These are phyloP conservation scores for Microcebus lehilahytsara DNA, from an alignment of 2,113 vertebrate genomes.

Conservation along the genomic window DNA sequence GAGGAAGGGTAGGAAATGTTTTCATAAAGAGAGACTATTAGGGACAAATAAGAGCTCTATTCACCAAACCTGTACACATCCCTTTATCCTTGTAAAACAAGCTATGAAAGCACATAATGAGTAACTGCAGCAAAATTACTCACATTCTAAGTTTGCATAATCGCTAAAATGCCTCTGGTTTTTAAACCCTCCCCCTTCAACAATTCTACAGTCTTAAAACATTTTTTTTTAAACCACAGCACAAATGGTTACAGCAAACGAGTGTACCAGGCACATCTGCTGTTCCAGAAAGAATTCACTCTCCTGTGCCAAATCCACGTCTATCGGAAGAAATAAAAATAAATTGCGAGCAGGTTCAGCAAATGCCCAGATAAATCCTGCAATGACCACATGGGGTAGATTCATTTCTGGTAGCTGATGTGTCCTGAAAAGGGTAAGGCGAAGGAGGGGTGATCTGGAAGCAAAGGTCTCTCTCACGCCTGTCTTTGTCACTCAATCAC, in stretches of 20 bases:
- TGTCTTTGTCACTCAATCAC: conserved; percentile 4
- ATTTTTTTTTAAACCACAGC: conserved; percentile 63
- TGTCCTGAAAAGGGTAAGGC: not conserved
- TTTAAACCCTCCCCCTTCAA: conserved; percentile 66
- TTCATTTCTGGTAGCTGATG: not conserved
- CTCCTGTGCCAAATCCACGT: conserved; percentile 52
- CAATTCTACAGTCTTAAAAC: conserved; percentile 41
- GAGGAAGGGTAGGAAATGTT: conserved; percentile 74
- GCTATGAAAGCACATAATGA: conserved; percentile 72
- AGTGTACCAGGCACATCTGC: conserved; percentile 75
- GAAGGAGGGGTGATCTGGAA: not conserved
- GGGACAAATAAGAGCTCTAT: conserved; percentile 62
- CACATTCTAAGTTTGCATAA: conserved; percentile 66
- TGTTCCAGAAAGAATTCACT: conserved; percentile 67
- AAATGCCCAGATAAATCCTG: conserved; percentile 27
- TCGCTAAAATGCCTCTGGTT: conserved; percentile 54
- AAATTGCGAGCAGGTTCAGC: conserved; percentile 65
- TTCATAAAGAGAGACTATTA: conserved; percentile 74
- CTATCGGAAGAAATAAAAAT: conserved; percentile 68
- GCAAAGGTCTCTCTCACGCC: not conserved
- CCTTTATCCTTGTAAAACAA: conserved; percentile 70
- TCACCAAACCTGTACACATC: conserved; percentile 72
- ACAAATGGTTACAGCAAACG: conserved; percentile 63
- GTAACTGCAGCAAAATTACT: conserved; percentile 67
- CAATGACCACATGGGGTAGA: conserved; percentile 12